Percentiles rank a stretch among this genome's conserved stretches.
Conservation (phyloP, 2,797 vertebrate species). For the Schizothorax lantsangensis region DNA sequence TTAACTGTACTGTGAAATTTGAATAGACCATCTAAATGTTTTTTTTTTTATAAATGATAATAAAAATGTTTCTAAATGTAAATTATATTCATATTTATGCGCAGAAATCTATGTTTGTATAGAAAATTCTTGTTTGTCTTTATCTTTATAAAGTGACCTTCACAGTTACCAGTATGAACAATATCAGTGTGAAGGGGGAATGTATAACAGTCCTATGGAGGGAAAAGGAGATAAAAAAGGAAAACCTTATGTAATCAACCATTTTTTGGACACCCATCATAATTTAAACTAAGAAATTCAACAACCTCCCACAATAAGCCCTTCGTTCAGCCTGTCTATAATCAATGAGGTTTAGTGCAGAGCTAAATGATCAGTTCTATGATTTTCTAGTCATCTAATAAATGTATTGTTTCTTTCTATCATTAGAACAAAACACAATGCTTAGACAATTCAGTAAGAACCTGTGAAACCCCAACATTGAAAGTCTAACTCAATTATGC, state of each 20-base stretch:
- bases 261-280: neutral
- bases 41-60: neutral
- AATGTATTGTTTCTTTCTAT: neutral
- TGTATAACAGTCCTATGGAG: neutral
- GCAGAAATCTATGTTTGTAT: neutral
- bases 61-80: neutral
- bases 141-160: constrained; percentile 2
- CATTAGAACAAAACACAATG: neutral
- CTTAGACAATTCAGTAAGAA: neutral
- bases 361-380: neutral
- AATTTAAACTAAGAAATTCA: neutral
- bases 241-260: neutral
- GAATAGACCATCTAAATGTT: neutral
- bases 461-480: neutral
- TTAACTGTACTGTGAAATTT: neutral
- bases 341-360: neutral
- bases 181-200: neutral
- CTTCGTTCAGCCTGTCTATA: neutral
- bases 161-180: neutral
- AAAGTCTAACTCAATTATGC: neutral
- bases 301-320: neutral
- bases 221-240: no score
- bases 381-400: neutral
- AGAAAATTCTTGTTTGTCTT: neutral
- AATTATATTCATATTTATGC: neutral